Conservation (phyloP, 1,140 invertebrate genomes). For the Drosophila truncata region DNA sequence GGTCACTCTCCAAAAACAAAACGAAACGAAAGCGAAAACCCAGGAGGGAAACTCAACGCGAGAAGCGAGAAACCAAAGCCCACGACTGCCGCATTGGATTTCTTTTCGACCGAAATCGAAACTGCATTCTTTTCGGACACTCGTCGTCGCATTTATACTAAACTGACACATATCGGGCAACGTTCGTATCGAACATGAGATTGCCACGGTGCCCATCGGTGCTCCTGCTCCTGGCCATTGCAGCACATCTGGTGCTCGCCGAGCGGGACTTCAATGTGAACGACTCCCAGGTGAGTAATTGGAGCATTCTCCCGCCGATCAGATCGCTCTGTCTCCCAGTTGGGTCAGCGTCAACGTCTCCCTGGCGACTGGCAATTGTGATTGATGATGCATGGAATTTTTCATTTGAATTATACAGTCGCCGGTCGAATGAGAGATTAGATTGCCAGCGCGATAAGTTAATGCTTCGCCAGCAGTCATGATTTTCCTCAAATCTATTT, state of each 20-base stretch:
- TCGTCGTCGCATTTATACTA: conserved; percentile 10
- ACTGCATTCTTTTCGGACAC: conserved; percentile 53
- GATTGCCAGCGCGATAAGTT: conserved; percentile 39
- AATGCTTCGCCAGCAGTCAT: conserved; percentile 13
- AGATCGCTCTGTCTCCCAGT: not conserved
- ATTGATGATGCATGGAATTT: conserved; percentile 63
- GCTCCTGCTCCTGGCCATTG: conserved; percentile 27
- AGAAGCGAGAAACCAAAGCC: conserved; percentile 29
- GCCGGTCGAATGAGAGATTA: conserved; percentile 31
- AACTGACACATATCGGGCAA: conserved; percentile 35
- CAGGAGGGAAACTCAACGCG: conserved; percentile 34
- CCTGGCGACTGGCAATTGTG: conserved; percentile 55
- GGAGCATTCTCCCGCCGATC: not conserved
- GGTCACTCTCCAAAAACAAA: not conserved
- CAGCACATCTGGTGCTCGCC: conserved; percentile 34
- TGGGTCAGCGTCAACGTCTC: conserved; percentile 16
- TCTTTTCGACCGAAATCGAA: conserved; percentile 42
- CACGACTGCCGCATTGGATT: conserved; percentile 39
- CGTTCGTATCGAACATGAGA: conserved; percentile 49
- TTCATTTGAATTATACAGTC: conserved; percentile 51
- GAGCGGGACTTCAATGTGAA: conserved; percentile 83
- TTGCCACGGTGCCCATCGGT: conserved; percentile 27
- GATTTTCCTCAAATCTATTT: conserved; percentile 1
- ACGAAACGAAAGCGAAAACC: conserved; percentile 52
- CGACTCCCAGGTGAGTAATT: conserved; percentile 77